These are phyloP conservation scores for Gopherus evgoodei DNA, from an alignment of 2,113 vertebrate species.

Conservation along the genomic window DNA sequence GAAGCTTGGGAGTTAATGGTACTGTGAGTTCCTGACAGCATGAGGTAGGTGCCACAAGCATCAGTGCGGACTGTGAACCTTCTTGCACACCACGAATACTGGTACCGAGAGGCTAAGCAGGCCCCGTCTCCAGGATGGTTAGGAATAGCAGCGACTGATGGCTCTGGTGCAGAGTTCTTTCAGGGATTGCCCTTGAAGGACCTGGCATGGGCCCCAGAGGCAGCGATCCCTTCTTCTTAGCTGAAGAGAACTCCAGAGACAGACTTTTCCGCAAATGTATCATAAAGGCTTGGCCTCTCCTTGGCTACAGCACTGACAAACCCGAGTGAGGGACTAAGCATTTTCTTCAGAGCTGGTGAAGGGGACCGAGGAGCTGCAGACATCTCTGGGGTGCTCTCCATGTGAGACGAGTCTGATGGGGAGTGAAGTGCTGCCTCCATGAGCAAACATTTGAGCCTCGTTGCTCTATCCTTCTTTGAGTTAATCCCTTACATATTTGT, in stretches of 20 bases:
- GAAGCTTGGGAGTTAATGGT: neutral
- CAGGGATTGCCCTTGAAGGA: neutral
- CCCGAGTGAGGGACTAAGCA: neutral
- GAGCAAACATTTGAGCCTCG: neutral
- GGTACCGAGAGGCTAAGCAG: no score
- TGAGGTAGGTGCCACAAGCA: no score
- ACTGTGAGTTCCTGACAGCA: neutral
- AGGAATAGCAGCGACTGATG: neutral
- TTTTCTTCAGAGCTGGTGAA: neutral
- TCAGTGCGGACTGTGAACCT: neutral
- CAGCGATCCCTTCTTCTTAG: neutral
- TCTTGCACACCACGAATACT: neutral
- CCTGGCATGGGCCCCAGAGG: neutral
- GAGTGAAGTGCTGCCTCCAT: neutral
- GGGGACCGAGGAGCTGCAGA: neutral
- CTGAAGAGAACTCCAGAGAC: neutral
- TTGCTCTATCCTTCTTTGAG: neutral
- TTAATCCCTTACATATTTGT: neutral
- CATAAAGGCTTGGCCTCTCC: neutral
- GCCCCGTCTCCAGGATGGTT: neutral
- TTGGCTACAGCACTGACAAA: neutral
- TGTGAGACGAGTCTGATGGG: neutral
- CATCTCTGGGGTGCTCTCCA: neutral
- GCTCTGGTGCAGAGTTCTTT: neutral
- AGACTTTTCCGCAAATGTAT: neutral